Evolutionary conservation across 1,140 invertebrate genomes (phyloP).

Genomic region (Aphelenchoides fujianensis): DNA sequence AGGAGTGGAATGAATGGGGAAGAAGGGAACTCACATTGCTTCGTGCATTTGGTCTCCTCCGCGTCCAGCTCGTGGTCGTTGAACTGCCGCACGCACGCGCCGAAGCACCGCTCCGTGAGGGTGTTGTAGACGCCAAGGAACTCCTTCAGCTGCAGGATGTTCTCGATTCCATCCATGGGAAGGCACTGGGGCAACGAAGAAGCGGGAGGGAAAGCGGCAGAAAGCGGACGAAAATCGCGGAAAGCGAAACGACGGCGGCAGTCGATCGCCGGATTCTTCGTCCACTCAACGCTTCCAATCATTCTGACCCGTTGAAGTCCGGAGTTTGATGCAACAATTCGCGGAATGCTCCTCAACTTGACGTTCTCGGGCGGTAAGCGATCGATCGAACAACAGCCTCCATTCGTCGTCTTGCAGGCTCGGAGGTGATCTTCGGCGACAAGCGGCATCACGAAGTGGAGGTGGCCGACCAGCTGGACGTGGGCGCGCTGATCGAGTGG

Average conservation of each 20-base stretch:
- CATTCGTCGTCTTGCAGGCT: too few species aligned
- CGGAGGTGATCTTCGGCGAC: constrained; percentile 10
- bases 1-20: neutral
- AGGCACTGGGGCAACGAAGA: too few species aligned
- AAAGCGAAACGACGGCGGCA: neutral
- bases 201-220: too few species aligned
- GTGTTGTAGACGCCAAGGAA: constrained; percentile 53
- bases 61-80: constrained; percentile 29
- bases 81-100: constrained; percentile 47
- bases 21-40: constrained; percentile 37
- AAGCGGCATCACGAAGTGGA: constrained; percentile 9
- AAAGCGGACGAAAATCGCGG: neutral
- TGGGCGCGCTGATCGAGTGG: constrained; percentile 3
- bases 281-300: neutral
- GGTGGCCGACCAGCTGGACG: neutral
- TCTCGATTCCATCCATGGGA: constrained; percentile 3
- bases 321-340: too few species aligned
- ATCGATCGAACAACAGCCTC: too few species aligned
- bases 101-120: constrained; percentile 48
- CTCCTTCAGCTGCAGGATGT: constrained; percentile 43
- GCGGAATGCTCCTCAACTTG: neutral
- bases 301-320: neutral
- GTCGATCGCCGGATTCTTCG: neutral
- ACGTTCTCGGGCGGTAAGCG: neutral
- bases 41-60: constrained; percentile 38